phyloP scores from a whole-genome alignment of 2,888 invertebrate genomes.

The Opisthograptis luteolata region DNA sequence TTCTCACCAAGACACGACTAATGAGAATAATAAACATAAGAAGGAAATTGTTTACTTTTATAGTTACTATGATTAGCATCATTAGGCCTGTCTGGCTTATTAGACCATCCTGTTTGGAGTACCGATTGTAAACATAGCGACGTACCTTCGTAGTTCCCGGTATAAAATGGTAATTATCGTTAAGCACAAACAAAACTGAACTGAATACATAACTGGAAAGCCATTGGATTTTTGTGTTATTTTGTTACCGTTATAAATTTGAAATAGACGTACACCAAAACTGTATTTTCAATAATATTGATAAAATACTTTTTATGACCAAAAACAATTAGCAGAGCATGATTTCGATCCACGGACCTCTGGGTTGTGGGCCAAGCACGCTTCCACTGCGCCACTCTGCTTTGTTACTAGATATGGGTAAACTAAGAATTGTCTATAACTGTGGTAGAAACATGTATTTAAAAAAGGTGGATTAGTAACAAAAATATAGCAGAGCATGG shows the following conservation, averaged over 20 bases:
- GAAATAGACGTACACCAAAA: too few relatives aligned
- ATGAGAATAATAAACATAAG: slow-evolving; percentile 46
- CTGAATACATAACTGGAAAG: too few relatives aligned
- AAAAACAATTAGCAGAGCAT: slow-evolving; percentile 87
- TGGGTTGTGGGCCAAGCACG: slow-evolving; percentile 94
- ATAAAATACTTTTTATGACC: too few relatives aligned
- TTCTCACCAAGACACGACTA: slow-evolving; percentile 43
- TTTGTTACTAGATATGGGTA: too few relatives aligned
- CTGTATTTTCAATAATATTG: too few relatives aligned
- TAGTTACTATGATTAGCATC: slow-evolving; percentile 62
- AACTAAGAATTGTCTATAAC: not conserved
- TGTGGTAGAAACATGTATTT: slow-evolving; percentile 10
- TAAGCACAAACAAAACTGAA: slow-evolving; percentile 9
- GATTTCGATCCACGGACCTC: slow-evolving; percentile 96
- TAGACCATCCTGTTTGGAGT: slow-evolving; percentile 49
- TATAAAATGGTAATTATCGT: slow-evolving; percentile 15
- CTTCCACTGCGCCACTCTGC: slow-evolving; percentile 94
- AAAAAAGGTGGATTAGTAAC: not conserved
- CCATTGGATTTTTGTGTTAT: too few relatives aligned
- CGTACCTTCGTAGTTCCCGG: slow-evolving; percentile 12
- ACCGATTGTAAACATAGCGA: slow-evolving; percentile 37
- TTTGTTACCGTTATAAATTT: too few relatives aligned
- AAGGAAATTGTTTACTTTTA: slow-evolving; percentile 56
- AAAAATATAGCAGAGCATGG: slow-evolving; percentile 88
- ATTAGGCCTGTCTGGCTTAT: slow-evolving; percentile 60